These are phyloP conservation scores for Apolygus lucorum DNA, from an alignment of 1,140 invertebrate species.

Conservation along the genomic window DNA sequence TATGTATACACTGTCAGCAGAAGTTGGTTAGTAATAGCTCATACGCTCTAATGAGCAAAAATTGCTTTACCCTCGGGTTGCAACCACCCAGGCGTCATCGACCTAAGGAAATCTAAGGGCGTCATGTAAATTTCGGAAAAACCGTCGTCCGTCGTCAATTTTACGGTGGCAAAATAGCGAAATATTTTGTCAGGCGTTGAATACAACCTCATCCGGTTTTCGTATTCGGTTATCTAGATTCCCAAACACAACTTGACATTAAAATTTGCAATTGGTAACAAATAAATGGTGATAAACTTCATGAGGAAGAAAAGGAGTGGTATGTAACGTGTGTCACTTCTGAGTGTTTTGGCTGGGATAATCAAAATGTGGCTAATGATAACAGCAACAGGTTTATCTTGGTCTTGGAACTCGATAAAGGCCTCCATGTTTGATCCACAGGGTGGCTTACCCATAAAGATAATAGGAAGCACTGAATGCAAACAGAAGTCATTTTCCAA, in stretches of 20 bases:
- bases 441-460: no score
- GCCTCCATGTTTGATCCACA: no score
- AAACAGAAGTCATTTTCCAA: no score
- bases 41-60: no score
- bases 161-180: conserved; percentile 97
- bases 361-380: conserved; percentile 29
- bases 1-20: conserved; percentile 16
- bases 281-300: conserved; percentile 31
- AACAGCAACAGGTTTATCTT: background rate
- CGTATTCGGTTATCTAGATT: conserved; percentile 91
- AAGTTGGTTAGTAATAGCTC: background rate
- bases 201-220: conserved; percentile 90
- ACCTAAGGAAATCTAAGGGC: conserved; percentile 93
- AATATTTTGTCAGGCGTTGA: conserved; percentile 99
- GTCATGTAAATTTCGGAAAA: conserved; percentile 88
- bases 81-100: conserved; percentile 91
- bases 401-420: background rate
- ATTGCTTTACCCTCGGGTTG: conserved; percentile 90
- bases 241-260: conserved; percentile 34
- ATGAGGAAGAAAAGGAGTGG: conserved; percentile 24
- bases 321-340: conserved; percentile 27
- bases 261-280: no score
- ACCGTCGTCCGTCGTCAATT: conserved; percentile 59
- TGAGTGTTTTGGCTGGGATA: conserved; percentile 31
- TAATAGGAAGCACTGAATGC: no score